Conservation (phyloP, 1,140 invertebrate genomes). For the Luehdorfia chinensis region DNA sequence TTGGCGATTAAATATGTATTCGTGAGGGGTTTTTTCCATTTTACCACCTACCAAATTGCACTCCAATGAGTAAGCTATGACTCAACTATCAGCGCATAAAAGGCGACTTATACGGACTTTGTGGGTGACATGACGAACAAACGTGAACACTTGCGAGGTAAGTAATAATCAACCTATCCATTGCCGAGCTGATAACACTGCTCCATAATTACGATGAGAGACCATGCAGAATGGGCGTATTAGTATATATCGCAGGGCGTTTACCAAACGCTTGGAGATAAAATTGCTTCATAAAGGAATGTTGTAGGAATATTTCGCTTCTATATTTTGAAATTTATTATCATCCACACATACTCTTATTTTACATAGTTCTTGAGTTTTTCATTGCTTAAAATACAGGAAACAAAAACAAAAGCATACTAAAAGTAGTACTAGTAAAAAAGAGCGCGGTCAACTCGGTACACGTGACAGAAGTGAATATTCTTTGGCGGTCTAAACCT, state of each 20-base stretch:
- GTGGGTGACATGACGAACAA: not conserved
- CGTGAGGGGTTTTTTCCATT: too few relatives aligned
- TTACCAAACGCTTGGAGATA: not conserved
- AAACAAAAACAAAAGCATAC: too few relatives aligned
- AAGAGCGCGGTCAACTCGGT: too few relatives aligned
- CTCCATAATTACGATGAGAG: not conserved
- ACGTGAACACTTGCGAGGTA: not conserved
- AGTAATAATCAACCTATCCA: not conserved
- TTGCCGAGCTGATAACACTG: too few relatives aligned
- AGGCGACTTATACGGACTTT: not conserved
- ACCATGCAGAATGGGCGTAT: constrained; percentile 3
- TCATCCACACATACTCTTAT: too few relatives aligned
- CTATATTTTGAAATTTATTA: not conserved
- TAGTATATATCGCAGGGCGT: constrained; percentile 8
- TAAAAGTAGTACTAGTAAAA: too few relatives aligned
- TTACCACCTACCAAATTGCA: not conserved
- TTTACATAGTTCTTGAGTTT: too few relatives aligned
- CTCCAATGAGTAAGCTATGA: constrained; percentile 10
- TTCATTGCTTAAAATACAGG: too few relatives aligned
- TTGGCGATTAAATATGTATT: too few relatives aligned
- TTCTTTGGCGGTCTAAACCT: too few relatives aligned
- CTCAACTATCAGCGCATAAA: not conserved
- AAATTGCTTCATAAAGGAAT: constrained; percentile 13
- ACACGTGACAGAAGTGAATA: too few relatives aligned
- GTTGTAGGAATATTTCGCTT: not conserved